Evolutionary conservation across 1,140 invertebrate genomes (phyloP).

Genomic region (Drosophila melanica): DNA sequence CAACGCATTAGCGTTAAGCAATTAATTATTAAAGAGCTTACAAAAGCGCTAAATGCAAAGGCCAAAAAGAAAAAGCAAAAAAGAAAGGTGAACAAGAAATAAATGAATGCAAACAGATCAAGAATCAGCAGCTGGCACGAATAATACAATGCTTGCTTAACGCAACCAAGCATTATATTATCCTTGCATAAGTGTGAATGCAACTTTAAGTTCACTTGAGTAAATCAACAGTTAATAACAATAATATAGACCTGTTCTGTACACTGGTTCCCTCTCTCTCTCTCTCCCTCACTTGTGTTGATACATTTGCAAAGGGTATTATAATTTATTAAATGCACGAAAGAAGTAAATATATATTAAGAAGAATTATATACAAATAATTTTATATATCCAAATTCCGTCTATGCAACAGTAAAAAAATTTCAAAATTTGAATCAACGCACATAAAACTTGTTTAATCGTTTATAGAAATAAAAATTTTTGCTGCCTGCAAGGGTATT

Average conservation of each 20-base stretch:
- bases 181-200: background rate
- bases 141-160: background rate
- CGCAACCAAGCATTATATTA: background rate
- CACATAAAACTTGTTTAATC: no score
- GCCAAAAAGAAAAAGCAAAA: background rate
- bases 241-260: constrained; percentile 10
- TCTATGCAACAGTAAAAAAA: no score
- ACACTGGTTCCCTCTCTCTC: background rate
- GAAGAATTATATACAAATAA: no score
- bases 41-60: background rate
- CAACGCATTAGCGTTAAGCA: constrained; percentile 31
- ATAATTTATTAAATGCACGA: no score
- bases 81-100: background rate
- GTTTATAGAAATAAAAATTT: no score
- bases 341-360: no score
- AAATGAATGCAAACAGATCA: background rate
- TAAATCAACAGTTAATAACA: constrained; percentile 33
- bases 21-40: constrained; percentile 38
- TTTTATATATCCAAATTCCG: no score
- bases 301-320: no score
- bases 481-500: no score
- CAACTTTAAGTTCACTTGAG: constrained; percentile 12
- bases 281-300: background rate
- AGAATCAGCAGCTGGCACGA: background rate
- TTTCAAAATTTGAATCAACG: no score